phyloP scores from a whole-genome alignment of 2,113 vertebrate genomes.

The Sarotherodon lohbergeri region DNA sequence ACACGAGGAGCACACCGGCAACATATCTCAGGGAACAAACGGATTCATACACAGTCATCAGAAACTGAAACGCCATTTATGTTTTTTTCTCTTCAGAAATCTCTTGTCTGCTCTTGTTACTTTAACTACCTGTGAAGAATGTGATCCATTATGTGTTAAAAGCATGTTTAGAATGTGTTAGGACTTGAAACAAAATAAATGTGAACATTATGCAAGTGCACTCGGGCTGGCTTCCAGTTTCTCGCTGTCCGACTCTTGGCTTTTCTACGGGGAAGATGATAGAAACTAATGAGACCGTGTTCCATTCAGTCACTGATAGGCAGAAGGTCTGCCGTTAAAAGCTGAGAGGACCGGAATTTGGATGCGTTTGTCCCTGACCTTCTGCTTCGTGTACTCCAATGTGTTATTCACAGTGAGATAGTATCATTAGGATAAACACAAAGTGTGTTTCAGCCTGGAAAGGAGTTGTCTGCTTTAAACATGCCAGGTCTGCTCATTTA shows the following conservation, averaged over 20 bases:
- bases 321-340: background rate
- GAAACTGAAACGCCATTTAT: slow-evolving; percentile 30
- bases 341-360: background rate
- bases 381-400: background rate
- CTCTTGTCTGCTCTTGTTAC: slow-evolving; percentile 80
- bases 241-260: background rate
- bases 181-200: slow-evolving; percentile 98
- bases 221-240: background rate
- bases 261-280: background rate
- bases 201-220: slow-evolving; percentile 89
- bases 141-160: slow-evolving; percentile 93
- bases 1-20: background rate
- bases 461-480: background rate
- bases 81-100: slow-evolving; percentile 59
- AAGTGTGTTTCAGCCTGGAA: background rate
- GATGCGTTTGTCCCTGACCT: slow-evolving; percentile 48
- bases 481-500: background rate
- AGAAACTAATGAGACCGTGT: background rate
- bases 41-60: background rate
- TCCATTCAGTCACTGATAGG: background rate
- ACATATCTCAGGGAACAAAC: slow-evolving; percentile 58
- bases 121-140: slow-evolving; percentile 98
- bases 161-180: slow-evolving; percentile 98
- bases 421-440: slow-evolving; percentile 30
- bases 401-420: background rate